phyloP scores from a whole-genome alignment of 2,888 invertebrate genomes.

The Ectobius pallidus region DNA sequence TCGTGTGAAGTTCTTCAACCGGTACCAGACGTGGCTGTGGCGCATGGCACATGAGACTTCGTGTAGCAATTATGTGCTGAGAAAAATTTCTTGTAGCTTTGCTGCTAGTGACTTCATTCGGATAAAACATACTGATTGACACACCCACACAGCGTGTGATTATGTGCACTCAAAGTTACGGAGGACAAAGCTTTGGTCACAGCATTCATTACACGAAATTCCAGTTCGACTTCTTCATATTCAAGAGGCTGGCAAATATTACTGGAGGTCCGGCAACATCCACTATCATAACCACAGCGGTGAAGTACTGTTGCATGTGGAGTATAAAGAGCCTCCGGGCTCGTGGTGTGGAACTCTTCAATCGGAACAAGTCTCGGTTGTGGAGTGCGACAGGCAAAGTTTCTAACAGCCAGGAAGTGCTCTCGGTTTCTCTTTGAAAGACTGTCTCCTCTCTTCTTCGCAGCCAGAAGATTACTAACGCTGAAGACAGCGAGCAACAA shows the following conservation, averaged over 20 bases:
- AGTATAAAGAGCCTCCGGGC: background rate
- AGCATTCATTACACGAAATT: background rate
- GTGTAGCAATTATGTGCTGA: background rate
- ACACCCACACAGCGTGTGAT: background rate
- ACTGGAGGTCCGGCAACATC: background rate
- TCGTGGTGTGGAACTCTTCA: background rate
- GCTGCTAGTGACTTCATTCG: no score
- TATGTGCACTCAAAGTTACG: background rate
- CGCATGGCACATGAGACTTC: background rate
- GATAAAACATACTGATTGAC: background rate
- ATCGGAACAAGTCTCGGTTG: slow-evolving; percentile 2
- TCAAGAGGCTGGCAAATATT: background rate
- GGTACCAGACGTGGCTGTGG: background rate
- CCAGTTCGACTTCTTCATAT: background rate
- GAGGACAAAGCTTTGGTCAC: no score
- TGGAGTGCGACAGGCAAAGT: background rate
- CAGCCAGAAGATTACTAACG: no score
- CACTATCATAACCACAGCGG: slow-evolving; percentile 6
- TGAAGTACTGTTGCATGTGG: slow-evolving; percentile 5
- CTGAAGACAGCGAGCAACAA: no score
- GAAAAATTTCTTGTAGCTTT: background rate
- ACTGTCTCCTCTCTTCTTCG: no score
- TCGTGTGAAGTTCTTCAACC: background rate
- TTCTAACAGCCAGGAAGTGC: background rate
- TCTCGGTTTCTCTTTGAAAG: background rate